phyloP scores from a whole-genome alignment of 2,888 invertebrate species.

The Atethmia centrago region DNA sequence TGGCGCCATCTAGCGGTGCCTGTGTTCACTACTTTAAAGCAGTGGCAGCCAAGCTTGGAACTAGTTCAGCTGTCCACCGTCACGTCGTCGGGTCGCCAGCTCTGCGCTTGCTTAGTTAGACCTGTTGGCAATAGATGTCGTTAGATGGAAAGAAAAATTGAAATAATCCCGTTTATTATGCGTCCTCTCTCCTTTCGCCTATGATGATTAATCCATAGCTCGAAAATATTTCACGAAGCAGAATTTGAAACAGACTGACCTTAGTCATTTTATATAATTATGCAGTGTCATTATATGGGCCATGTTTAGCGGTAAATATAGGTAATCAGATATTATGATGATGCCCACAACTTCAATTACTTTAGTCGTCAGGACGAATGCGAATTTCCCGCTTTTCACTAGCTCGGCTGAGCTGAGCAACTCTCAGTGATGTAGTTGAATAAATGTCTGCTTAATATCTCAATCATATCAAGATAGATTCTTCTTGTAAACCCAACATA shows the following conservation, averaged over 20 bases:
- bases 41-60: constrained; percentile 21
- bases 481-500: constrained; percentile 2
- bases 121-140: constrained; percentile 71
- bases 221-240: neutral
- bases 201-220: neutral
- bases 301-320: neutral
- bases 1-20: constrained; percentile 58
- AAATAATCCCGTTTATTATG: neutral
- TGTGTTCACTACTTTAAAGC: constrained; percentile 34
- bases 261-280: neutral
- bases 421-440: neutral
- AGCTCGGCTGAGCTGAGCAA: no score
- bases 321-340: neutral
- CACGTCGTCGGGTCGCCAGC: constrained; percentile 3
- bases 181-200: neutral
- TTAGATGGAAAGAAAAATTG: constrained; percentile 33
- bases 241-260: neutral
- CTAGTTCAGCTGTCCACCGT: constrained; percentile 23
- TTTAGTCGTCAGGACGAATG: neutral
- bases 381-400: neutral
- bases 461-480: neutral
- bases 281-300: neutral
- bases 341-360: neutral
- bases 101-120: constrained; percentile 40
- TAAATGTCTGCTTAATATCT: neutral